These are phyloP conservation scores for Caenorhabditis sulstoni DNA, from an alignment of 2,888 invertebrate genomes.

Conservation along the genomic window DNA sequence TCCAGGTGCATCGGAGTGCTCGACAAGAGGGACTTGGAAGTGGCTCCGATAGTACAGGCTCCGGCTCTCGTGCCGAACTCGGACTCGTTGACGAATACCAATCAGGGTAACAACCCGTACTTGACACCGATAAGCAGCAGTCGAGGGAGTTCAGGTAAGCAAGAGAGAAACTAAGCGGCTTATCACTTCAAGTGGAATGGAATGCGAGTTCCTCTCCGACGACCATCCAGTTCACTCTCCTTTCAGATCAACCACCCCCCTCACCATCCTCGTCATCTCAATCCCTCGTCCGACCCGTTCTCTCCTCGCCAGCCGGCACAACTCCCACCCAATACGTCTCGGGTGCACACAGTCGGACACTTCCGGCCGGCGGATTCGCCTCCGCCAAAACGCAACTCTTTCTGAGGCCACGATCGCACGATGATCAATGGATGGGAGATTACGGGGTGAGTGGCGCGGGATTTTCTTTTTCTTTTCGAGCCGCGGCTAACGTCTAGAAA, in stretches of 20 bases:
- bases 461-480: too few relatives aligned
- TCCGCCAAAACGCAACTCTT: slow-evolving; percentile 11
- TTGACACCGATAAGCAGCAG: slow-evolving; percentile 14
- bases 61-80: too few relatives aligned
- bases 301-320: slow-evolving; percentile 31
- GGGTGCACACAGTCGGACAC: background rate
- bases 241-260: background rate
- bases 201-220: background rate
- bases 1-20: slow-evolving; percentile 39
- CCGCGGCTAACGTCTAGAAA: too few relatives aligned
- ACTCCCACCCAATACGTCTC: background rate
- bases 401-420: background rate
- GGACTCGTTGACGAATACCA: too few relatives aligned
- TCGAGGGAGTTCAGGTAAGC: too few relatives aligned
- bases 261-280: background rate
- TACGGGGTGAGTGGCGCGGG: too few relatives aligned
- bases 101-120: too few relatives aligned
- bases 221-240: background rate
- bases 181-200: too few relatives aligned
- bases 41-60: slow-evolving; percentile 1
- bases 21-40: slow-evolving; percentile 31
- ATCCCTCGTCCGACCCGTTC: slow-evolving; percentile 10
- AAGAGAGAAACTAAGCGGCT: too few relatives aligned
- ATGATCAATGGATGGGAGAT: too few relatives aligned
- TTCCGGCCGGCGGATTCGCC: slow-evolving; percentile 12